Conservation (phyloP, 92 coral and sea anemone genomes). For the Porites lobata region DNA sequence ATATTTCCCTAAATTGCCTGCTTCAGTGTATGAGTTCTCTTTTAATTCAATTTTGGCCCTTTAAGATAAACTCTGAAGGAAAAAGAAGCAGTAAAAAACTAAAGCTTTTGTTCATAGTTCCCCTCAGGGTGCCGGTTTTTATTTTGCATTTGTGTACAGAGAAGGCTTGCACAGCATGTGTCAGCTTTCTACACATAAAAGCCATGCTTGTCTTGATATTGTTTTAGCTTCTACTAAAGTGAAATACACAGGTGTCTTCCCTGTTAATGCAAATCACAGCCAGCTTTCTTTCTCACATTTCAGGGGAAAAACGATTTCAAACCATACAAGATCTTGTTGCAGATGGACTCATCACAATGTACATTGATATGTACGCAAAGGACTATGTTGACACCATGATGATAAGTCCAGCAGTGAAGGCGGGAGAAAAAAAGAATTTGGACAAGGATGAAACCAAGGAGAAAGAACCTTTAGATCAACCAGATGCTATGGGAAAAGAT, state of each 20-base stretch:
- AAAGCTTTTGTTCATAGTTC: slow-evolving; percentile 16
- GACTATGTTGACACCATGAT: slow-evolving; percentile 97
- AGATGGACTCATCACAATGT: slow-evolving; percentile 97
- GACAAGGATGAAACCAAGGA: slow-evolving; percentile 33
- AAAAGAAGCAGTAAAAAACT: slow-evolving; percentile 5
- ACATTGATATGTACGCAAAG: slow-evolving; percentile 95
- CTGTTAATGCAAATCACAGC: slow-evolving; percentile 10
- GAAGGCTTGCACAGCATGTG: slow-evolving; percentile 21
- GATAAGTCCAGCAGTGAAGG: slow-evolving; percentile 61
- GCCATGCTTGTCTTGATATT: neutral
- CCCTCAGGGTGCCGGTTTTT: slow-evolving; percentile 17
- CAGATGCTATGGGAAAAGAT: slow-evolving; percentile 25
- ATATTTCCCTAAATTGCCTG: neutral
- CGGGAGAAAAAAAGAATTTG: slow-evolving; percentile 6
- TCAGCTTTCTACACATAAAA: slow-evolving; percentile 1
- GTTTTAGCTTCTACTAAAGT: slow-evolving; percentile 8
- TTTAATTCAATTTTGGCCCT: neutral
- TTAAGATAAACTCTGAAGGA: neutral
- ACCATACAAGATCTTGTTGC: slow-evolving; percentile 97
- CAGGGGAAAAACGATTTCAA: slow-evolving; percentile 97
- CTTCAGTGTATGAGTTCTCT: neutral
- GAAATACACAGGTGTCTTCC: slow-evolving; percentile 7
- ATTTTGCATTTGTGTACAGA: neutral
- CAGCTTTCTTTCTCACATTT: slow-evolving; percentile 2
- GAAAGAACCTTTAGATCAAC: slow-evolving; percentile 13